Conservation (phyloP, 1,140 invertebrate species). For the Latrodectus geometricus region DNA sequence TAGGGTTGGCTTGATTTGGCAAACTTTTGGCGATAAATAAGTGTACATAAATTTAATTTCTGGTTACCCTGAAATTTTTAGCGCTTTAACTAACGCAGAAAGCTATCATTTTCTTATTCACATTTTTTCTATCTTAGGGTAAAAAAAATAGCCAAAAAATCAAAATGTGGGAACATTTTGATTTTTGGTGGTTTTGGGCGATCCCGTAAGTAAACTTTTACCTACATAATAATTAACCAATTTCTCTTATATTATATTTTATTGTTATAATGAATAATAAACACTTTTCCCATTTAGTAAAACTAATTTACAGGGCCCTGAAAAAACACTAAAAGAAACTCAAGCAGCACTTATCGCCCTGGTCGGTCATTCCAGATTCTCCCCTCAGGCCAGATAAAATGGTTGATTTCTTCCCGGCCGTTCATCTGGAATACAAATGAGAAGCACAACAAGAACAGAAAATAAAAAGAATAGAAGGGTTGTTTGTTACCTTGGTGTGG, state of each 20-base stretch:
- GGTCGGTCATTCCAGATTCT: neutral
- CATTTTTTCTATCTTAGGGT: too few relatives aligned
- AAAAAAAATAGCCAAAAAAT: too few relatives aligned
- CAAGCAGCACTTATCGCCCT: neutral
- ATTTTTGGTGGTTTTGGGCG: too few relatives aligned
- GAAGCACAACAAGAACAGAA: neutral
- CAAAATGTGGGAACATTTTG: too few relatives aligned
- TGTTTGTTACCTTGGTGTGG: constrained; percentile 72
- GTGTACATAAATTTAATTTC: too few relatives aligned
- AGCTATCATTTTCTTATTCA: too few relatives aligned
- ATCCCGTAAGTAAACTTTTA: too few relatives aligned
- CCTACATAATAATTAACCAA: neutral
- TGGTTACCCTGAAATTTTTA: too few relatives aligned
- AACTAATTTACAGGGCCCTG: neutral
- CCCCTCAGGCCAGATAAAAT: neutral
- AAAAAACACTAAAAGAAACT: neutral
- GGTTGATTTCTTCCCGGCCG: neutral
- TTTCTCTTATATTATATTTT: neutral
- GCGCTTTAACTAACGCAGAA: too few relatives aligned
- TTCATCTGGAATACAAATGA: neutral
- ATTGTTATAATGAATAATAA: neutral
- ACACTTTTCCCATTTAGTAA: neutral
- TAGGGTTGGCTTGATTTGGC: too few relatives aligned
- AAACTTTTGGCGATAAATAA: too few relatives aligned
- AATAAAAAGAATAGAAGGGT: neutral